Evolutionary conservation across 1,140 invertebrate genomes (phyloP), one percentile per base, ranked within the genome.

Genomic region (Acyrthosiphon pisum): DNA sequence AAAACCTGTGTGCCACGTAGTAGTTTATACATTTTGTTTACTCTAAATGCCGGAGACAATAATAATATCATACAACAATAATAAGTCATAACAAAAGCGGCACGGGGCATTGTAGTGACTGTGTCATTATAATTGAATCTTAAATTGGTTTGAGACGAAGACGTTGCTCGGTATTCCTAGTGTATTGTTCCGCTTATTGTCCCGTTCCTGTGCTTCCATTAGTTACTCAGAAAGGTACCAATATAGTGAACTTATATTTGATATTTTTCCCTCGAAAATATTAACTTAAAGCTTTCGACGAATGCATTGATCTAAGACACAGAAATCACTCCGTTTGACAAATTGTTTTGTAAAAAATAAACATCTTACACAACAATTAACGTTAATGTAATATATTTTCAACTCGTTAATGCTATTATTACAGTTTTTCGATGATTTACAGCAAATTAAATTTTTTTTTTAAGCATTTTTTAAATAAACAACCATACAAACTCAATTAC

Each of bases 91-190:
- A 56, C 23, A 41, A 23, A 18, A 60, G 88, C 35, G 1, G 23
- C 0, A 56, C 18, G 1, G 46, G 26, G n/a, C 11, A 44, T 90
- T 68, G 53, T 88, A 84, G 83, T 87, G 88, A 26, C 7, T 37
- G 48, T 60, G 53, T 90, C 89, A 44, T 90, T 48, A n/a, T 44
- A 90, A 90, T 90, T 90, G 89, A 90, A 90, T 90, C 89, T 60
- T 68, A 90, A 68, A 90, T 90, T 68, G 26, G 53, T 46, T 68
- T 46, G n/a, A 60, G 14, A 90, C 20, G 37, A 3, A 44, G 48
- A 35, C 89, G 89, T 44, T 20, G 37, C n/a, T 1, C 6, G 35
- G 37, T 30, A 44, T 41, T 30, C 88, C 41, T 44, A 1, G 23
- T 6, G 50, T 60, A 41, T 90, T 90, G 53, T 90, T 68, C 35